Evolutionary conservation across 2,888 invertebrate species (phyloP).

Genomic region (Heteromurus nitidus): DNA sequence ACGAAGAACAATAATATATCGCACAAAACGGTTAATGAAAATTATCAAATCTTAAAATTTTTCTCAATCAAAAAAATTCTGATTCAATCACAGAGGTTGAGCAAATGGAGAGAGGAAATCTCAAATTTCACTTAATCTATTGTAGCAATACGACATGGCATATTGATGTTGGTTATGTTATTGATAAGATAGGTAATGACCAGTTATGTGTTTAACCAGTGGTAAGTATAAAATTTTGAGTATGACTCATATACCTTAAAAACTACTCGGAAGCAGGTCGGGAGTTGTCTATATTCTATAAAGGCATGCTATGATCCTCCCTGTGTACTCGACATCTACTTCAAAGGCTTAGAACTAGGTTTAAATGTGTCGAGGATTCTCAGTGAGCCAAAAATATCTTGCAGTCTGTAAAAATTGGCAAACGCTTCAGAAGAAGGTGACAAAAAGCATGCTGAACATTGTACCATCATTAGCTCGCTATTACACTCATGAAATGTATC

Average conservation of each 20-base stretch:
- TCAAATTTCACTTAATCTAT: not conserved
- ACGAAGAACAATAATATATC: too few relatives aligned
- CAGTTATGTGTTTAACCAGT: slow-evolving; percentile 45
- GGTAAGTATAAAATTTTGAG: slow-evolving; percentile 30
- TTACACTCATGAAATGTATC: not conserved
- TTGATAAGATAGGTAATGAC: slow-evolving; percentile 36
- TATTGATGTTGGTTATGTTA: slow-evolving; percentile 21
- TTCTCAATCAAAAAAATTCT: slow-evolving; percentile 4
- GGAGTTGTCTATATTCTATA: slow-evolving; percentile 45
- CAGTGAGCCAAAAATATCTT: slow-evolving; percentile 68
- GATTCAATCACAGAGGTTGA: slow-evolving; percentile 6
- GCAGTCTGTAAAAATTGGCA: slow-evolving; percentile 70
- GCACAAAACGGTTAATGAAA: too few relatives aligned
- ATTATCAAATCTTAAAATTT: too few relatives aligned
- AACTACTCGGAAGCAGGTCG: slow-evolving; percentile 59
- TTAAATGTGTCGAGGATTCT: slow-evolving; percentile 64
- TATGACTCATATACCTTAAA: slow-evolving; percentile 49
- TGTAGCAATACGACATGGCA: not conserved
- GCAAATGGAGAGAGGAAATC: slow-evolving; percentile 12
- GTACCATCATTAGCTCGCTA: slow-evolving; percentile 3
- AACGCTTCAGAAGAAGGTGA: slow-evolving; percentile 45
- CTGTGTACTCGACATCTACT: slow-evolving; percentile 55
- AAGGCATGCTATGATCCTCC: slow-evolving; percentile 34
- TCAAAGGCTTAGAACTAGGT: slow-evolving; percentile 48
- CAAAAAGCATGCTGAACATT: slow-evolving; percentile 34